A percentile compares a stretch with the other conserved stretches of the same genome.
Evolutionary conservation across 2,888 invertebrate species (phyloP).

Genomic region (Hemistola chrysoprasaria): DNA sequence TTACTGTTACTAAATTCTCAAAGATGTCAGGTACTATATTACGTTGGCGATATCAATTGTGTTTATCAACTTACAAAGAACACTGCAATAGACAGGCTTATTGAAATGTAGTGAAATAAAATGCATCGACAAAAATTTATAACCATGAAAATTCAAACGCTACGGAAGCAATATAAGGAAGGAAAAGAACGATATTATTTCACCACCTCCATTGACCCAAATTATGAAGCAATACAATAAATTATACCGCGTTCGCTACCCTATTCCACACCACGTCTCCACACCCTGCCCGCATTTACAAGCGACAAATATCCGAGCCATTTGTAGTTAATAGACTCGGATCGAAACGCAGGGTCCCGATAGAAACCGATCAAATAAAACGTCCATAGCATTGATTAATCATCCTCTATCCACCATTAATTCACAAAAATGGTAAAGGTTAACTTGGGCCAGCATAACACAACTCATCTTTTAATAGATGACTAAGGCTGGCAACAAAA

Average conservation of each 20-base stretch:
- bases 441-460: slow-evolving; percentile 7
- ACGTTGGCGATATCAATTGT: too few species aligned
- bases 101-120: too few species aligned
- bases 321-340: slow-evolving; percentile 22
- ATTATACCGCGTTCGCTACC: slow-evolving; percentile 24
- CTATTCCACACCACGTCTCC: slow-evolving; percentile 18
- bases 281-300: slow-evolving; percentile 39
- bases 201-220: slow-evolving; percentile 24
- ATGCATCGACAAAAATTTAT: slow-evolving; percentile 2
- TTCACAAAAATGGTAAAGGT: slow-evolving; percentile 12
- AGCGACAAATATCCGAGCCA: slow-evolving; percentile 45
- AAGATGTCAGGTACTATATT: too few species aligned
- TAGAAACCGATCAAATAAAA: slow-evolving; percentile 16
- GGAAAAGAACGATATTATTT: slow-evolving; percentile 22
- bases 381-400: slow-evolving; percentile 21
- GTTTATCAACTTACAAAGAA: too few species aligned
- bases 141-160: too few species aligned
- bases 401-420: slow-evolving; percentile 7
- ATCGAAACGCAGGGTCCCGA: slow-evolving; percentile 14
- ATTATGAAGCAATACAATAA: slow-evolving; percentile 27
- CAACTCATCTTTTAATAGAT: too few species aligned
- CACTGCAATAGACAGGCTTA: too few species aligned
- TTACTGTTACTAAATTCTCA: too few species aligned
- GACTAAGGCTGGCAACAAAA: too few species aligned
- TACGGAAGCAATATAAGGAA: slow-evolving; percentile 9